Evolutionary conservation across 2,888 invertebrate genomes (phyloP), one percentile per base, ranked within the genome.

Genomic region (Campaea margaritaria): DNA sequence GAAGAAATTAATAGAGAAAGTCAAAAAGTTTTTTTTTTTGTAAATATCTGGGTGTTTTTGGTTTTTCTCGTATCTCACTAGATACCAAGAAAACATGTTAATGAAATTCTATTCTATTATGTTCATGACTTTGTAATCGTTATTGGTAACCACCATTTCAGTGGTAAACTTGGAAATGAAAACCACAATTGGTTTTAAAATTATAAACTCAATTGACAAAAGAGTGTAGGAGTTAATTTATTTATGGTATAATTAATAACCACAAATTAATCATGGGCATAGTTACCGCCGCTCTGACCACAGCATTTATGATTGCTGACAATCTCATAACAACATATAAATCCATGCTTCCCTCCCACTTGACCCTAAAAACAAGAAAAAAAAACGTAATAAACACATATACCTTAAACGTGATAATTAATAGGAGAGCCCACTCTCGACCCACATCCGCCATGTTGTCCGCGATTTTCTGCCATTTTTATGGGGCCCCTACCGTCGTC

Each of bases 401-500:
- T 39, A 44, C 53, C 54, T 54, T 46, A 59, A 46, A 42, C 11
- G 47, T 5, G 13, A 54, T 34, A 41, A 49, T 54, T 54, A 45
- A 58, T 52, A 13, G n/a, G 10, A 11, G 28, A 52, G 34, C 47
- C 51, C 46, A 49, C 41, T 44, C 39, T 39, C 52, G 49, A 56
- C 62, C 65, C 49, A 64, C 53, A 62, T 58, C 41, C 57, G 65
- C 61, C 63, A 64, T 63, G 54, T 62, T 64, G 64, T 68, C 68
- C 61, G 55, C 58, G 47, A 65, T 48, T 64, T 64, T 58, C 63
- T 60, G 62, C 57, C n/a, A 50, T 59, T 62, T 49, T 44, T 55
- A 66, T 67, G 64, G 39, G 58, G 64, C 69, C 47, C 67, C 76
- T 75, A 85, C 58, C 68, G 65, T 72, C 80, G 65, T 72, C 80